These are phyloP conservation scores for Zaprionus tsacasi DNA, from an alignment of 1,140 invertebrate genomes.

Conservation along the genomic window DNA sequence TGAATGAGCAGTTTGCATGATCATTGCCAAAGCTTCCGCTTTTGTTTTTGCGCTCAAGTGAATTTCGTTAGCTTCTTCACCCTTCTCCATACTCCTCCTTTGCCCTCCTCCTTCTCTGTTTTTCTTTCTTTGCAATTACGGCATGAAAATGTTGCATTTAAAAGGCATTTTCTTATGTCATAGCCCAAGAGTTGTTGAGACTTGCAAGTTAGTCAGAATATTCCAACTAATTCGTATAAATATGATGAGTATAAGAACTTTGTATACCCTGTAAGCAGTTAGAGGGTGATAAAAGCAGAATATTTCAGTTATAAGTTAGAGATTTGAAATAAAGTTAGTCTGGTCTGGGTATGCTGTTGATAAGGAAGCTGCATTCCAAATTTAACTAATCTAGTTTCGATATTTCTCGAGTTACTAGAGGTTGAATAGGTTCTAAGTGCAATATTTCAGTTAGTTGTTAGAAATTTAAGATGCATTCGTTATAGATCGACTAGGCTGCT, in stretches of 20 bases:
- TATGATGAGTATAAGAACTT: neutral
- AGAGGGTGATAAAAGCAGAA: neutral
- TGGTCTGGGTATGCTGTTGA: neutral
- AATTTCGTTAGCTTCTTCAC: constrained; percentile 41
- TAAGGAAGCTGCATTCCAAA: neutral
- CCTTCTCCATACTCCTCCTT: constrained; percentile 2
- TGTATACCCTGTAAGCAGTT: neutral
- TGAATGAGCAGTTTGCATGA: constrained; percentile 82
- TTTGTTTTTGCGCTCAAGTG: constrained; percentile 71
- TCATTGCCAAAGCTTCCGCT: constrained; percentile 82
- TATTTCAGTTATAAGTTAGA: neutral
- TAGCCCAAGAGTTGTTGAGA: constrained; percentile 40
- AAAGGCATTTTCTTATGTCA: constrained; percentile 78
- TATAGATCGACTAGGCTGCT: too few species aligned
- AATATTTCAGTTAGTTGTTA: too few species aligned
- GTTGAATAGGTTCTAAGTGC: too few species aligned
- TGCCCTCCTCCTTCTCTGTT: constrained; percentile 24
- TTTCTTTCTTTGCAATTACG: constrained; percentile 75
- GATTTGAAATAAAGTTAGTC: neutral
- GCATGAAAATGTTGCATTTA: constrained; percentile 81
- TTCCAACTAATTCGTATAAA: constrained; percentile 65
- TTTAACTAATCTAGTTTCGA: neutral
- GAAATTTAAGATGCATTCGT: too few species aligned
- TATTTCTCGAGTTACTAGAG: too few species aligned
- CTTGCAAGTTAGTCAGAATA: constrained; percentile 58